Percentiles rank a stretch among this genome's conserved stretches.
Evolutionary conservation across 2,888 invertebrate species (phyloP).

Genomic region (Trachelus iudaicus): DNA sequence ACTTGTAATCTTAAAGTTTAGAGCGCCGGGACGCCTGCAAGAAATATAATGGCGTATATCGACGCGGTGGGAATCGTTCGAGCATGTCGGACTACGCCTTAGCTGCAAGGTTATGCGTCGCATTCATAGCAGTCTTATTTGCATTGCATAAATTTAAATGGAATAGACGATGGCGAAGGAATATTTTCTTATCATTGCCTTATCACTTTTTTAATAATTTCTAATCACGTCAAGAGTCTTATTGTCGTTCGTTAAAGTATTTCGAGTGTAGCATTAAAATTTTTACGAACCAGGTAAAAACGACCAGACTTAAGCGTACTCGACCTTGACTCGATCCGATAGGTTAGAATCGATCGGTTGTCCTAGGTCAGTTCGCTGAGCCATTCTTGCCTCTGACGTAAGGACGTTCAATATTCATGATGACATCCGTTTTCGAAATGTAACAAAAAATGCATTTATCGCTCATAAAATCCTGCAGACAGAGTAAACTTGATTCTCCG

Average conservation of each 20-base stretch:
- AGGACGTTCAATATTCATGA: not conserved
- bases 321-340: not conserved
- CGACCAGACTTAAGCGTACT: not conserved
- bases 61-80: conserved; percentile 38
- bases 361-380: not conserved
- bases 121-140: not conserved
- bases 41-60: conserved; percentile 37
- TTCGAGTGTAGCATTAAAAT: not conserved
- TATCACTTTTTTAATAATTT: not conserved
- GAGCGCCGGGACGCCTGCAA: conserved; percentile 26
- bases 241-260: accelerated
- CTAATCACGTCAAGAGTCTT: not conserved
- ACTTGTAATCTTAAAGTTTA: conserved; percentile 32
- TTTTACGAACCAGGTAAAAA: not conserved
- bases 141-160: not conserved
- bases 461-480: not conserved
- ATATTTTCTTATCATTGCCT: not conserved
- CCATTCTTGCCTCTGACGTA: not conserved
- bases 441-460: not conserved
- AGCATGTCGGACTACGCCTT: conserved; percentile 53
- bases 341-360: not conserved
- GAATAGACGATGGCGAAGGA: not conserved
- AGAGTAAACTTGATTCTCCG: not conserved
- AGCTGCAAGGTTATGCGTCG: conserved; percentile 44
- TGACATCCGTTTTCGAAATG: not conserved